Conservation (phyloP, 2,113 vertebrate species). For the Atrichornis clamosus region DNA sequence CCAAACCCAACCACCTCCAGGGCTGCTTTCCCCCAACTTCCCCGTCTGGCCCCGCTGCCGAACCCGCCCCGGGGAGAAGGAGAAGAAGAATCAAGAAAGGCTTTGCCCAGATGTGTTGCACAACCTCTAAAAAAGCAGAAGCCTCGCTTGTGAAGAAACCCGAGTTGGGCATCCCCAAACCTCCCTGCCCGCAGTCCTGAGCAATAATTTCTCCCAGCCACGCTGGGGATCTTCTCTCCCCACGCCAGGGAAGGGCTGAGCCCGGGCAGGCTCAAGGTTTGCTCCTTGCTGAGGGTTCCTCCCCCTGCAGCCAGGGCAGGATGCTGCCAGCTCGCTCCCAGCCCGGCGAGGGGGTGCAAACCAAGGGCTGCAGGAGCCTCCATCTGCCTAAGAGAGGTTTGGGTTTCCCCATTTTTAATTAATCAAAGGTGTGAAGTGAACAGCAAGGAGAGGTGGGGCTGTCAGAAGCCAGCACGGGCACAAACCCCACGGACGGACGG, state of each 20-base stretch:
- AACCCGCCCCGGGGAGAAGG: not conserved
- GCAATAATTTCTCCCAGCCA: not conserved
- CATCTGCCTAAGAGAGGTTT: not conserved
- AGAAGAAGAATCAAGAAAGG: constrained; percentile 16
- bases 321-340: not conserved
- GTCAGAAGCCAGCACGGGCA: accelerated
- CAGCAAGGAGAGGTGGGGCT: not conserved
- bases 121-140: constrained; percentile 55
- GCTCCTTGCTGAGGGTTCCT: not conserved
- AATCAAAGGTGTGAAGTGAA: not conserved
- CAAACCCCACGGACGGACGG: accelerated
- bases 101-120: constrained; percentile 3
- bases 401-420: not conserved
- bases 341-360: not conserved
- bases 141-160: not conserved
- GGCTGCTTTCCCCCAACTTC: constrained; percentile 10
- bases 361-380: not conserved
- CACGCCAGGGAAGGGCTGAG: accelerated
- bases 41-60: not conserved
- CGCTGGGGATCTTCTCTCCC: not conserved
- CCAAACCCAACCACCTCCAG: not conserved
- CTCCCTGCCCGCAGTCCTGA: constrained; percentile 9
- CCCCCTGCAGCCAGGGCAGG: too few relatives aligned
- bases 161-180: not conserved
- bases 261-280: not conserved